These are phyloP conservation scores for Oscheius sp. DNA, from an alignment of 2,888 invertebrate species.

Conservation along the genomic window DNA sequence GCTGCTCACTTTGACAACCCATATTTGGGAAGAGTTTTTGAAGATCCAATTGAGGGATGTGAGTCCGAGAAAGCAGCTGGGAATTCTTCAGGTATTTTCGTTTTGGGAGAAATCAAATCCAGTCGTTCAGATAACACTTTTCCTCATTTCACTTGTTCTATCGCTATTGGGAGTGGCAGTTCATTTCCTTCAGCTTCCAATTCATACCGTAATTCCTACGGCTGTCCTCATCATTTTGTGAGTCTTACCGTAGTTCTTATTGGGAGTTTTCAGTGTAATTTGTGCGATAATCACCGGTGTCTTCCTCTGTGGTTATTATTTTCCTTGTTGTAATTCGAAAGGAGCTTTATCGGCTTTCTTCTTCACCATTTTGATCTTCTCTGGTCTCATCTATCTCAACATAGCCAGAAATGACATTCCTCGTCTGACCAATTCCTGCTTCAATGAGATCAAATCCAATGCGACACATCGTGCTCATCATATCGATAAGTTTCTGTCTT, in stretches of 20 bases:
- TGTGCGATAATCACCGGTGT: constrained; percentile 40
- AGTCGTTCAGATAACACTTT: neutral
- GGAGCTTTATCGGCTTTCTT: constrained; percentile 40
- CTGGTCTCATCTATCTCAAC: constrained; percentile 15
- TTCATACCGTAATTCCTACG: constrained; percentile 24
- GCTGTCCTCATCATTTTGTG: constrained; percentile 40
- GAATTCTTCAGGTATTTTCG: constrained; percentile 35
- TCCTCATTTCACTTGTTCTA: neutral
- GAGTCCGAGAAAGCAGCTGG: constrained; percentile 43
- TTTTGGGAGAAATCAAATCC: no score
- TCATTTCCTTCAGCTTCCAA: constrained; percentile 2
- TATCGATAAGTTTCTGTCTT: neutral
- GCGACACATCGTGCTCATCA: neutral
- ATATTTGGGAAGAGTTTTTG: constrained; percentile 45
- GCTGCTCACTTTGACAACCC: constrained; percentile 19
- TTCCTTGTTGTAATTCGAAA: constrained; percentile 49
- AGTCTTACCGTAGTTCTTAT: constrained; percentile 24
- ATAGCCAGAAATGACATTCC: constrained; percentile 6
- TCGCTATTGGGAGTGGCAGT: neutral
- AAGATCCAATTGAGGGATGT: constrained; percentile 31
- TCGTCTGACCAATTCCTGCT: constrained; percentile 8
- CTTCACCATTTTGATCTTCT: constrained; percentile 25
- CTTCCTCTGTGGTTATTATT: constrained; percentile 52
- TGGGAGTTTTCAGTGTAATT: constrained; percentile 45
- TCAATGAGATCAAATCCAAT: neutral